These are phyloP conservation scores for Muntiacus muntjak DNA, from an alignment of 2,113 vertebrate genomes.

Conservation along the genomic window DNA sequence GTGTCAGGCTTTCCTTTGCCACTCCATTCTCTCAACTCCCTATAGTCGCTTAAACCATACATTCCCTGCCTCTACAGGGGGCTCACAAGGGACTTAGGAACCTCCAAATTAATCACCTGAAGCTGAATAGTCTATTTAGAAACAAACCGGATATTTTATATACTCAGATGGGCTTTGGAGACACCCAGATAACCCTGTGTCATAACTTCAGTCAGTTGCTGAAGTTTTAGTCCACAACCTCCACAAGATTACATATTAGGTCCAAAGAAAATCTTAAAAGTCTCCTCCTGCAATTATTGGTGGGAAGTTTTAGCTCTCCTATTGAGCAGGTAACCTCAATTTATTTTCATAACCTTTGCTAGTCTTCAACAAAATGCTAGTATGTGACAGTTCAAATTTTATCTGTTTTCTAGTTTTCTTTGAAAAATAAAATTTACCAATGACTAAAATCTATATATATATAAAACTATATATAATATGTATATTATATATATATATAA, in stretches of 20 bases:
- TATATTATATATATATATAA: neutral
- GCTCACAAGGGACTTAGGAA: neutral
- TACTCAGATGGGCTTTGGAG: neutral
- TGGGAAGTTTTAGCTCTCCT: neutral
- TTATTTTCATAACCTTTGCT: neutral
- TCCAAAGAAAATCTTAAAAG: neutral
- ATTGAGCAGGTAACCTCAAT: neutral
- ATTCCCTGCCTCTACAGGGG: neutral
- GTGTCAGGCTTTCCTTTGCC: neutral
- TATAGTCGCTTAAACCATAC: neutral
- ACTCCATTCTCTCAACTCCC: neutral
- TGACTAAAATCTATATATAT: neutral
- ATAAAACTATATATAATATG: too few species aligned
- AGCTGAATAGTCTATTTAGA: neutral
- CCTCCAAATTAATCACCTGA: neutral
- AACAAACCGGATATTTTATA: neutral
- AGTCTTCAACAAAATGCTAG: neutral
- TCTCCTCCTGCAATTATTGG: neutral
- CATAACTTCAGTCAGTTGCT: neutral
- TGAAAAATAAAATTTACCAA: neutral
- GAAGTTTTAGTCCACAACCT: neutral
- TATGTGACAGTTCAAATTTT: neutral
- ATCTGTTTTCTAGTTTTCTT: neutral
- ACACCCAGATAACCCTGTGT: neutral
- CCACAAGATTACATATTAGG: neutral